Evolutionary conservation across 2,113 vertebrate genomes (phyloP), one percentile per base, ranked within the genome.

Genomic region (Terrapene triunguis): DNA sequence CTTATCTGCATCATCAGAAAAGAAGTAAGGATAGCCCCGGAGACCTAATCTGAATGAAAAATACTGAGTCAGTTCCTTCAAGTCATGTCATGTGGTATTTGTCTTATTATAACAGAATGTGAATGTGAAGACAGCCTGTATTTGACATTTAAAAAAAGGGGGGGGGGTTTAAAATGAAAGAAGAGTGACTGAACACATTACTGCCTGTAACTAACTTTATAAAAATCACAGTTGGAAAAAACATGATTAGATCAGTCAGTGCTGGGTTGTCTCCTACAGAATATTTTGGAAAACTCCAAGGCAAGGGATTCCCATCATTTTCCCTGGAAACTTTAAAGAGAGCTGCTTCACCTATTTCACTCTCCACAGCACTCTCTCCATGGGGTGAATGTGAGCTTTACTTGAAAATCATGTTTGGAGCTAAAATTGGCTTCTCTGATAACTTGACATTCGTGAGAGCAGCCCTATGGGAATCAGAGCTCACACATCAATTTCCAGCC

Each of bases 1-100:
- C 90, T 88, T 84, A 90, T 17, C 87, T 78, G 85, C 82, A 90
- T 94, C 89, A 81, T 83, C 72, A 24, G n/a, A 25, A 92, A 92
- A 96, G 88, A 88, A 92, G 84, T 72, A 54, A 19, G 89, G 74
- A 85, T 19, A 84, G 88, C 27, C n/a, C 47, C 48, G 82, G 87
- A 47, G 57, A 89, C 76, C n/a, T 59, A 14, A 79, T 50, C n/a
- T 80, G 80, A 93, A 85, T 50, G 53, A 92, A 88, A 83, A 91
- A 35, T 32, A 53, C 25, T 51, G 47, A 78, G 47, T 85, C 78
- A 69, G 47, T 78, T 27, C 44, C 74, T 78, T 93, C 87, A 59
- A 72, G 80, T 59, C 19, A 44, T 76, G 78, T 50, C 79, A 51
- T 47, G 51, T 89, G 44, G 76, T 83, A 47, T 51, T 78, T 55